These are phyloP conservation scores for Craterocephalus amniculus DNA, from an alignment of 2,797 vertebrate species.

Conservation along the genomic window DNA sequence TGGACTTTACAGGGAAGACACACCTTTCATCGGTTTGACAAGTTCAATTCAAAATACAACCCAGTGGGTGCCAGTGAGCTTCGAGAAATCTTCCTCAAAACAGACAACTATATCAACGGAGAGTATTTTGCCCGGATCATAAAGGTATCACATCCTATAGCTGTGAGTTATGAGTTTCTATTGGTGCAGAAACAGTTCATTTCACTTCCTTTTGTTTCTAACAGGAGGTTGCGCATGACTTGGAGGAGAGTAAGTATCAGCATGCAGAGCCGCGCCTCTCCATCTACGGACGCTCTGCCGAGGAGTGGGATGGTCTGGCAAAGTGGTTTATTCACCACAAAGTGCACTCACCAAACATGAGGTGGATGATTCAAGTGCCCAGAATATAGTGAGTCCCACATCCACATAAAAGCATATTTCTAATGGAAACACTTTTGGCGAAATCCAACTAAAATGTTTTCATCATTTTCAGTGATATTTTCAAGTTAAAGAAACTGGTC, in stretches of 20 bases:
- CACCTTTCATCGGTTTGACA: constrained; percentile 98
- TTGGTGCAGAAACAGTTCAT: background rate
- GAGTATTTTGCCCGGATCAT: constrained; percentile 97
- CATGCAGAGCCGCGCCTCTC: constrained; percentile 94
- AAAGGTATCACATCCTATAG: constrained; percentile 83
- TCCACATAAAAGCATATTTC: background rate
- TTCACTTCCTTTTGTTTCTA: constrained; percentile 18
- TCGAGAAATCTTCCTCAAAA: constrained; percentile 95
- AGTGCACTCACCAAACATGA: constrained; percentile 94
- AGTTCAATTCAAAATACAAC: constrained; percentile 98
- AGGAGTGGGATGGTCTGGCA: constrained; percentile 90
- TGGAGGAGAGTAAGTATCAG: constrained; percentile 98
- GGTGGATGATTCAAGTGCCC: constrained; percentile 97
- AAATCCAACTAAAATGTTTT: constrained; percentile 1
- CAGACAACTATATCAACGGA: constrained; percentile 92
- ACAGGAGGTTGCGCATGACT: constrained; percentile 91
- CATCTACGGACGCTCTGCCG: constrained; percentile 90
- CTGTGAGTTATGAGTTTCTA: background rate
- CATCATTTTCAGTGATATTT: constrained; percentile 91
- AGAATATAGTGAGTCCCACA: constrained; percentile 93
- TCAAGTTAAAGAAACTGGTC: constrained; percentile 91
- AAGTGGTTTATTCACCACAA: constrained; percentile 96
- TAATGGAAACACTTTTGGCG: background rate
- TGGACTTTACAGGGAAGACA: constrained; percentile 87
- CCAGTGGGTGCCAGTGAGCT: constrained; percentile 97